phyloP scores from a whole-genome alignment of 2,113 vertebrate genomes.

The Macaca fascicularis region DNA sequence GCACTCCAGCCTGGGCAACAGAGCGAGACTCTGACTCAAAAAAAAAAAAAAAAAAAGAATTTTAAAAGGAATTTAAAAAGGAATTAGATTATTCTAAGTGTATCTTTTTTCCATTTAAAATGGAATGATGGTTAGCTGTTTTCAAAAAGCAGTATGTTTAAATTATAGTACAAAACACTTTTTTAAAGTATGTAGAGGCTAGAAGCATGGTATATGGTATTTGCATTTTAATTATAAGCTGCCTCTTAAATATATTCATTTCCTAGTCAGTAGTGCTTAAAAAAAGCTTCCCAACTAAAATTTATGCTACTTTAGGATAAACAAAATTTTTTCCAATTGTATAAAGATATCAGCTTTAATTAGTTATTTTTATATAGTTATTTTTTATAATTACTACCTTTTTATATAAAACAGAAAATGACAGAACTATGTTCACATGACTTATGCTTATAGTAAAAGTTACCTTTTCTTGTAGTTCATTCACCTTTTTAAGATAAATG shows the following conservation, averaged over 20 bases:
- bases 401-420: neutral
- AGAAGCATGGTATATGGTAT: neutral
- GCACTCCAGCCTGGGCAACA: too few species aligned
- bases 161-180: neutral
- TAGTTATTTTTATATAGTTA: neutral
- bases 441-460: neutral
- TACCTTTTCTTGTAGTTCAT: neutral
- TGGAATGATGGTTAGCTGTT: neutral
- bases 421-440: neutral
- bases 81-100: slow-evolving; percentile 6
- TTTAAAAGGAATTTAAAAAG: neutral
- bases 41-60: too few species aligned
- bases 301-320: slow-evolving; percentile 31
- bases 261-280: slow-evolving; percentile 17
- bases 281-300: neutral
- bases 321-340: neutral
- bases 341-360: slow-evolving; percentile 3
- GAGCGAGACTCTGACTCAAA: too few species aligned
- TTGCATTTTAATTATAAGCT: neutral
- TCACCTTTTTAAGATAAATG: slow-evolving; percentile 16
- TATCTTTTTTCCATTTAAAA: neutral
- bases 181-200: neutral
- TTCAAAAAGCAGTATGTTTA: neutral
- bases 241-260: neutral
- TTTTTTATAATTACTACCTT: neutral